A percentile compares a stretch with the other conserved stretches of the same genome.
Conservation (phyloP, 2,113 vertebrate species). For the pig (Sus scrofa) region T2T-Sscrofa CM000822.6:9734001-9734500, state of each 20-base stretch:
- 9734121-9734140: no score
- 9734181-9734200: neutral
- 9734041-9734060: no score
- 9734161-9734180: neutral
- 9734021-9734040: no score
- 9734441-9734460: neutral
- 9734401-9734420: neutral
- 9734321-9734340: constrained; percentile 98
- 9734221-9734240: neutral
- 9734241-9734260: constrained; percentile 46
- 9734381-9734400: constrained; percentile 98
- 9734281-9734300: neutral
- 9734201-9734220: constrained; percentile 14
- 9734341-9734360: constrained; percentile 99
- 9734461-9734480: neutral
- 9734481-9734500: neutral
- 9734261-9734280: constrained; percentile 35
- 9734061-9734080: no score
- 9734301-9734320: constrained; percentile 95
- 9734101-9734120: no score
- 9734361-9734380: constrained; percentile 98
- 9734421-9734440: constrained; percentile 19
- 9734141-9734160: neutral
- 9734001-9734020: no score
- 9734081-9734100: no score